Base-by-base conservation (phyloP, 2,797 vertebrate species). In the Brachyrhaphis roseni region DNA sequence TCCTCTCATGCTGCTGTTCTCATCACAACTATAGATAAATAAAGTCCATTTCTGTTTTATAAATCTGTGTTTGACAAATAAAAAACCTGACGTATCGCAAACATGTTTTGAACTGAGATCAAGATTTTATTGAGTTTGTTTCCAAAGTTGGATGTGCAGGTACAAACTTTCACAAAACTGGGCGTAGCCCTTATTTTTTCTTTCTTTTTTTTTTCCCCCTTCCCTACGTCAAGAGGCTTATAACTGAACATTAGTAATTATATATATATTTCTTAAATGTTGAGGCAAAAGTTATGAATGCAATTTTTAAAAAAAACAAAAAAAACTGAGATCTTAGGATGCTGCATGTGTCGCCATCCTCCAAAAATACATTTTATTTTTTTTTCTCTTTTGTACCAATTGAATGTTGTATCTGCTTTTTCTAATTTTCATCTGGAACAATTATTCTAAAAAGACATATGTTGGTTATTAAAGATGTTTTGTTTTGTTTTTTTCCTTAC, bases 381-480 rank as follows among this genome's bases (percentile, higher is more conserved):
- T 18, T 8, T 5, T 70, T 7, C n/a, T 6, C 4, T n/a, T 70
- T 12, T 20, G 6, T 1, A 3, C 6, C 34, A n/a, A 8, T 11
- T 70, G 1, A 64, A 4, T 47, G 20, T 68, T 41, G 10, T 41
- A 41, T 68, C 47, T 20, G 41, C 43, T 72, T 46, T 75, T 73
- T 18, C 47, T 10, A 1, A 20, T 46, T 64, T 12, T 43, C 1
- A 28, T 36, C 10, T 20, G 10, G 72, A 79, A 5, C 18, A 10
- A 0, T 23, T 77, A 6, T 76, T 1, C 6, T 78, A 23, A 39
- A 34, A 66, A 66, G 1, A 62, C 4, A 66, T 34, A 64, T 66
- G 36, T 68, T 75, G 1, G 1, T 55, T 78, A 51, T 62, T 78
- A 18, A 81, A 20, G 36, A n/a, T 71, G 28, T 81, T 81, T 80